Conservation (phyloP, 2,888 invertebrate species). For the Ormyrus thymus region DNA sequence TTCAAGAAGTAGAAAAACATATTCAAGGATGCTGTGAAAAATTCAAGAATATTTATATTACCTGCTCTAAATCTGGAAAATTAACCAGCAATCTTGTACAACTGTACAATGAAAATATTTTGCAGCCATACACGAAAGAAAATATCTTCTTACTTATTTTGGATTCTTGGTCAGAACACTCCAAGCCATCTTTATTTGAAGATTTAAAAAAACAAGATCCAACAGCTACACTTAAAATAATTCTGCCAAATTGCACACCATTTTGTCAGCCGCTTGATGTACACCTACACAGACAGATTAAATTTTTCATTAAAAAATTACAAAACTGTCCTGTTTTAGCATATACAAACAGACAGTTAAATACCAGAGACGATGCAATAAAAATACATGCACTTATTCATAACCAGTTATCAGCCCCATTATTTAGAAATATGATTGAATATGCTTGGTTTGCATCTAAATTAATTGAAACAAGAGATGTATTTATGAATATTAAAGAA, state of each 20-base stretch:
- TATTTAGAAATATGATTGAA: slow-evolving; percentile 36
- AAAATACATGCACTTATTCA: slow-evolving; percentile 40
- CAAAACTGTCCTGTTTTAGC: slow-evolving; percentile 20
- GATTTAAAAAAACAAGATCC: background rate
- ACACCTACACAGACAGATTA: slow-evolving; percentile 36
- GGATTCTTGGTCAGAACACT: background rate
- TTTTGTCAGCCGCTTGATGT: no score
- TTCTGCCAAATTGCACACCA: slow-evolving; percentile 40
- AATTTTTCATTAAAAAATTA: slow-evolving; percentile 36
- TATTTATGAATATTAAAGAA: no score
- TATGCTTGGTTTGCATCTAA: slow-evolving; percentile 45
- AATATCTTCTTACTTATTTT: background rate
- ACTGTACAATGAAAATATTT: background rate
- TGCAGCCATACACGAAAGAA: background rate
- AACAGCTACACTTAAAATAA: slow-evolving; percentile 26
- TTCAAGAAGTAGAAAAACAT: background rate
- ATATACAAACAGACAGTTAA: slow-evolving; percentile 21
- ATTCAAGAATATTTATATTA: background rate
- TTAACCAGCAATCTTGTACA: background rate
- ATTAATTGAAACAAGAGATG: background rate
- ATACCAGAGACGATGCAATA: slow-evolving; percentile 22
- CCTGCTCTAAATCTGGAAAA: background rate
- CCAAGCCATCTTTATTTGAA: background rate
- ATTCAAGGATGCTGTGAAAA: background rate
- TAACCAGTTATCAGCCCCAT: slow-evolving; percentile 31